Percentiles rank a stretch among this genome's conserved stretches.
phyloP scores from a whole-genome alignment of 2,113 vertebrate species.

The Podilymbus podiceps region DNA sequence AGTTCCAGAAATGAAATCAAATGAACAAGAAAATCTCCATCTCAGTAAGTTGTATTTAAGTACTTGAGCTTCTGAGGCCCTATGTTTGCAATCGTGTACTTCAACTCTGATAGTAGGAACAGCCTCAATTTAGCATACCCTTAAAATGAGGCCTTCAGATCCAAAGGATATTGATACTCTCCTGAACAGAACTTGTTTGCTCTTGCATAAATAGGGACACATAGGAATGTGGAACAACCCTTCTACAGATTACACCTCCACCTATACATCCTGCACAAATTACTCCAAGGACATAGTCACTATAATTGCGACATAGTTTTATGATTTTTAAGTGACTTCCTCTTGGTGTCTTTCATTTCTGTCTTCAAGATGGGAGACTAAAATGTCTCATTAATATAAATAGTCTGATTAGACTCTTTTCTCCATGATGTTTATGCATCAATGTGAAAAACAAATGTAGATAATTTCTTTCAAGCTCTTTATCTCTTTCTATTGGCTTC shows the following conservation, averaged over 20 bases:
- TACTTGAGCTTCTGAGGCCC: neutral
- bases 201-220: neutral
- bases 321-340: slow-evolving; percentile 3
- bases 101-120: neutral
- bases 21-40: neutral
- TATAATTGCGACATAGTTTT: neutral
- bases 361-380: neutral
- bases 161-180: neutral
- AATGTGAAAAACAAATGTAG: neutral
- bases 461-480: neutral
- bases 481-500: neutral
- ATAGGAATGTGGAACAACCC: slow-evolving; percentile 21
- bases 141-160: neutral
- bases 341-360: neutral
- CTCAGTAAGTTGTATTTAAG: slow-evolving; percentile 50
- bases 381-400: neutral
- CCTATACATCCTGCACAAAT: slow-evolving; percentile 11
- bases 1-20: neutral
- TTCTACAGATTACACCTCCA: slow-evolving; percentile 8
- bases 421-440: neutral
- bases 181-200: neutral
- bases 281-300: neutral
- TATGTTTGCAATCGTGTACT: neutral
- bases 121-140: neutral
- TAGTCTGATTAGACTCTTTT: neutral